Evolutionary conservation across 1,140 invertebrate species (phyloP).

Genomic region (Drosophila hydei): DNA sequence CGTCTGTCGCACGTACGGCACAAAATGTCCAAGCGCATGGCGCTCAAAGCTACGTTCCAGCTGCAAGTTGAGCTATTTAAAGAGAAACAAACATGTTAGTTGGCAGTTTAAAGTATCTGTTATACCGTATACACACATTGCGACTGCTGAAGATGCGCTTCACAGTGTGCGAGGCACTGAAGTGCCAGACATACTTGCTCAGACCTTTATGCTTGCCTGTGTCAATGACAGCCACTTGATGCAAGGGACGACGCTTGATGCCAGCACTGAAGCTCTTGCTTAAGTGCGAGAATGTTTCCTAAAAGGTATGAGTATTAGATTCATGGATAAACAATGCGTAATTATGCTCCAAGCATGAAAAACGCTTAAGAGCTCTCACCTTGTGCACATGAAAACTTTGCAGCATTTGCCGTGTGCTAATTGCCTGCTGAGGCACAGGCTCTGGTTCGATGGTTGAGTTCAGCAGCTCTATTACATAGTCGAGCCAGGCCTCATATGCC

Average conservation of each 20-base stretch:
- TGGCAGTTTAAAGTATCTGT: neutral
- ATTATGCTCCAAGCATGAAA: too few relatives aligned
- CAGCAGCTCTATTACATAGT: slow-evolving; percentile 75
- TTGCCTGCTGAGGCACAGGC: neutral
- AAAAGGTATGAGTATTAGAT: neutral
- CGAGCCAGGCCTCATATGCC: slow-evolving; percentile 69
- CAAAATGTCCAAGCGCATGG: slow-evolving; percentile 45
- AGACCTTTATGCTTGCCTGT: slow-evolving; percentile 70
- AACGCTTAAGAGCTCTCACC: slow-evolving; percentile 9
- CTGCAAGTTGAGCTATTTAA: slow-evolving; percentile 53
- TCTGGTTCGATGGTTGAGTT: slow-evolving; percentile 56
- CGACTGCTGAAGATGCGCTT: slow-evolving; percentile 69
- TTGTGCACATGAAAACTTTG: slow-evolving; percentile 72
- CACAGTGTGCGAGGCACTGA: slow-evolving; percentile 53
- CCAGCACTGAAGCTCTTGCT: slow-evolving; percentile 70
- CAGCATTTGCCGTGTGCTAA: slow-evolving; percentile 30
- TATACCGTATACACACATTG: slow-evolving; percentile 55
- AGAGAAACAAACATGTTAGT: neutral
- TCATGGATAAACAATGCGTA: neutral
- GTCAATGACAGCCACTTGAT: slow-evolving; percentile 51
- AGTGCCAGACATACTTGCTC: slow-evolving; percentile 73
- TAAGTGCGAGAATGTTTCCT: slow-evolving; percentile 79
- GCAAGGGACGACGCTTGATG: slow-evolving; percentile 67
- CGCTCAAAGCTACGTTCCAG: slow-evolving; percentile 62
- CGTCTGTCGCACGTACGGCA: slow-evolving; percentile 51